Evolutionary conservation across 2,113 vertebrate species (phyloP), one percentile per base, ranked within the genome.

Genomic region (Oenanthe melanoleuca): DNA sequence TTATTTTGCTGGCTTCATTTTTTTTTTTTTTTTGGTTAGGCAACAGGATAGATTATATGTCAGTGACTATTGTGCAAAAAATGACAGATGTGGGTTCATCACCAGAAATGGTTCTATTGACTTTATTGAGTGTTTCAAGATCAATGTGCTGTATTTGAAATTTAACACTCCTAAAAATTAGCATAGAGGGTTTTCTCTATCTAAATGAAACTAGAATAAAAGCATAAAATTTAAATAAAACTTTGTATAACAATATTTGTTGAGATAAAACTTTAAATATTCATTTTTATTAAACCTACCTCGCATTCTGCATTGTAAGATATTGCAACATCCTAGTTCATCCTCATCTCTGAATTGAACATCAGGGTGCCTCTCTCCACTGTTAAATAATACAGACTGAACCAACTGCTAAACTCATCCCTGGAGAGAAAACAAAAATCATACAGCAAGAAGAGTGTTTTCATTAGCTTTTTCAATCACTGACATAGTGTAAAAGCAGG

Each of bases 291-390:
- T 73, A 37, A 82, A 57, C 95, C 21, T 96, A 98, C 98, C 97
- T 97, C 96, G 75, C 97, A 97, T 82, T 98, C 97, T 37, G 97
- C 96, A 88, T 97, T 93, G 85, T 97, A 98, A 21, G 90, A 37
- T 97, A 94, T 95, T 98, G 60, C 97, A 98, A 88, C 94, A 97
- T 94, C 97, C 97, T 82, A 97, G 95, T 77, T 97, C 96, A 67
- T 98, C 96, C 2, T 97, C 95, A 55, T 49, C 95, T 96, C 96
- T 97, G 97, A 98, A 87, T 29, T 89, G 95, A 97, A 93, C 96
- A 97, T 37, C 82, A 98, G 96, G 79, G 97, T 96, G 92, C 83
- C 93, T 91, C 97, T 97, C 18, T 96, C 96, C 73, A 95, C 90
- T 28, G 59, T 96, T 97, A 97, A 93, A 98, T 96, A 69, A 98